phyloP scores from a whole-genome alignment of 2,888 invertebrate genomes.

The Xanthia icteritia region DNA sequence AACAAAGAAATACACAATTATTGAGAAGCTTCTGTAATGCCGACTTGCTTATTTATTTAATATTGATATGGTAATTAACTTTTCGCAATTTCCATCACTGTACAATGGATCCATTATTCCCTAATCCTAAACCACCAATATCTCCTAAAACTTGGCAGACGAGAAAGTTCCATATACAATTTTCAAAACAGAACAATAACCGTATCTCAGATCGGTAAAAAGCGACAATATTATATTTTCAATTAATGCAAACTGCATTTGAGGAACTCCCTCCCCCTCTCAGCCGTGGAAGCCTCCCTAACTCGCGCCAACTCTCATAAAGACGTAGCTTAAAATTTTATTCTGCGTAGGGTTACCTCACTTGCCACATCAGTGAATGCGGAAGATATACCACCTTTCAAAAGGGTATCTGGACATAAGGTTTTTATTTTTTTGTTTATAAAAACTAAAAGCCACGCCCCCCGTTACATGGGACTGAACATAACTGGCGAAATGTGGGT shows the following conservation, averaged over 20 bases:
- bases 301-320: slow-evolving; percentile 64
- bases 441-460: no score
- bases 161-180: slow-evolving; percentile 27
- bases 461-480: no score
- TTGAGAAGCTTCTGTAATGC: no score
- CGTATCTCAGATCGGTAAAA: slow-evolving; percentile 61
- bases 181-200: slow-evolving; percentile 60
- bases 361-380: background rate
- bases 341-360: slow-evolving; percentile 51
- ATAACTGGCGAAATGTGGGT: no score
- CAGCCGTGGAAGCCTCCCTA: slow-evolving; percentile 43
- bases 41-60: no score
- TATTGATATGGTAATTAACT: background rate
- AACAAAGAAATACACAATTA: background rate
- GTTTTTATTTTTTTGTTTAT: background rate
- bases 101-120: background rate
- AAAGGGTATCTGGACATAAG: background rate
- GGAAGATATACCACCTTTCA: background rate
- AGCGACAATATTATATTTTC: slow-evolving; percentile 65
- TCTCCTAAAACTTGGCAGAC: slow-evolving; percentile 17
- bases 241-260: slow-evolving; percentile 68
- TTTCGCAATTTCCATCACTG: background rate
- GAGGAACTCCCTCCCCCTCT: slow-evolving; percentile 37
- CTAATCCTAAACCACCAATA: background rate
- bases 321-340: slow-evolving; percentile 64